Evolutionary conservation across 2,888 invertebrate genomes (phyloP), one percentile per base, ranked within the genome.

Genomic region (Heteromyza rotundicornis): DNA sequence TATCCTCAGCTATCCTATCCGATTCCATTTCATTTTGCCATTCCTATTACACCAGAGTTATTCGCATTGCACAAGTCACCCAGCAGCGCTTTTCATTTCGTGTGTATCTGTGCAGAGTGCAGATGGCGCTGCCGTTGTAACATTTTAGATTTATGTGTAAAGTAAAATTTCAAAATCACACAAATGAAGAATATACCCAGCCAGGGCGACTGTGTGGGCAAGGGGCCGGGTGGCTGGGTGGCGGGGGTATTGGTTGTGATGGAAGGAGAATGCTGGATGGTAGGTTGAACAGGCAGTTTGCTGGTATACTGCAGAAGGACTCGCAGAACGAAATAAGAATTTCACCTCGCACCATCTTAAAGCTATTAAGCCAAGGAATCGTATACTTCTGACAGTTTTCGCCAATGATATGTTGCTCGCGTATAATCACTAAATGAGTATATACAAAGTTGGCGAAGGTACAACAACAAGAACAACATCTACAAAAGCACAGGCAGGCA

Each of bases 131-230:
- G 59, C 40, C 47, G 61, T 59, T 63, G 63, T 59, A 56, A 59
- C 59, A 51, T 63, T 62, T 63, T 63, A 63, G 63, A 63, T 63
- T 59, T 63, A 63, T 63, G 63, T 63, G 59, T 56, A 63, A 56
- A 63, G 63, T 63, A 63, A 59, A 59, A 59, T 59, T 57, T 59
- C 40, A 27, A 59, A 63, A 63, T 59, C 63, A 56, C 47, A 62
- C 51, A 59, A 55, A 52, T 59, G 59, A 36, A 57, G 47, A n/a
- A 57, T 47, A 49, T 14, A 20, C 47, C 5, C 47, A 5, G 47
- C 10, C 7, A 5, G 14, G 19, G 20, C 19, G 7, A 20, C 3
- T 47, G 19, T 20, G 47, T 14, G 7, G 19, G 47, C n/a, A n/a
- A n/a, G n/a, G n/a, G n/a, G n/a, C n/a, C 5, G 17, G 47, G 7